Conservation (phyloP, 1,140 invertebrate genomes). For the Diplogasteroides magnus region DNA sequence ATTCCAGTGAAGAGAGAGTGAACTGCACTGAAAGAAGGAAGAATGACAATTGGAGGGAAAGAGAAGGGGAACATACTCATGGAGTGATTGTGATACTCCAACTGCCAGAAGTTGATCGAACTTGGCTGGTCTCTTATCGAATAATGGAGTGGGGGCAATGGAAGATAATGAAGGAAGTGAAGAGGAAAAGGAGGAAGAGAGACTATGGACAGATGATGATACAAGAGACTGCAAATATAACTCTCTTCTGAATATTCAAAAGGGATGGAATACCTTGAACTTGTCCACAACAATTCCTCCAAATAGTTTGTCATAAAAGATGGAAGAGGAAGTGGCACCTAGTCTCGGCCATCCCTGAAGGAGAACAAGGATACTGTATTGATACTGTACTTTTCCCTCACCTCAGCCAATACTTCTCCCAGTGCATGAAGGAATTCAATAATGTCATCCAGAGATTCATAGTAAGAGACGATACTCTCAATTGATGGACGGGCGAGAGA, state of each 20-base stretch:
- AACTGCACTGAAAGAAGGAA: slow-evolving; percentile 6
- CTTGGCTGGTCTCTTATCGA: slow-evolving; percentile 15
- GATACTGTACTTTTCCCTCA: not conserved
- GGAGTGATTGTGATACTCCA: slow-evolving; percentile 7
- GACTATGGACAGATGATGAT: not conserved
- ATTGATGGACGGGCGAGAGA: slow-evolving; percentile 6
- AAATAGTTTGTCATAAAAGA: slow-evolving; percentile 7
- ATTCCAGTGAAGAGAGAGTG: not conserved
- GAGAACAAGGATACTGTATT: not conserved
- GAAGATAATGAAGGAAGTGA: not conserved
- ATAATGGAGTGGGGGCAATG: slow-evolving; percentile 3
- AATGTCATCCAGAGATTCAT: slow-evolving; percentile 16
- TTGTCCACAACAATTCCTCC: slow-evolving; percentile 18
- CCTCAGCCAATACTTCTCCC: slow-evolving; percentile 6
- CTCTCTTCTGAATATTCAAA: not conserved
- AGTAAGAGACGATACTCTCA: slow-evolving; percentile 14
- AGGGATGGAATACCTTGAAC: slow-evolving; percentile 18
- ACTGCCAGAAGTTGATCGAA: slow-evolving; percentile 19
- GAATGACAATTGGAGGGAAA: not conserved
- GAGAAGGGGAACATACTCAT: slow-evolving; percentile 8
- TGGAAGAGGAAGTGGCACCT: slow-evolving; percentile 1
- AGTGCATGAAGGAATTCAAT: slow-evolving; percentile 25
- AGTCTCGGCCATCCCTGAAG: slow-evolving; percentile 24
- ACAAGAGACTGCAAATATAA: slow-evolving; percentile 1
- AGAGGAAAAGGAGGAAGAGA: slow-evolving; percentile 1